Evolutionary conservation across 2,797 vertebrate species (phyloP), one percentile per base, ranked within the genome.

Genomic region (Sphenodon punctatus): DNA sequence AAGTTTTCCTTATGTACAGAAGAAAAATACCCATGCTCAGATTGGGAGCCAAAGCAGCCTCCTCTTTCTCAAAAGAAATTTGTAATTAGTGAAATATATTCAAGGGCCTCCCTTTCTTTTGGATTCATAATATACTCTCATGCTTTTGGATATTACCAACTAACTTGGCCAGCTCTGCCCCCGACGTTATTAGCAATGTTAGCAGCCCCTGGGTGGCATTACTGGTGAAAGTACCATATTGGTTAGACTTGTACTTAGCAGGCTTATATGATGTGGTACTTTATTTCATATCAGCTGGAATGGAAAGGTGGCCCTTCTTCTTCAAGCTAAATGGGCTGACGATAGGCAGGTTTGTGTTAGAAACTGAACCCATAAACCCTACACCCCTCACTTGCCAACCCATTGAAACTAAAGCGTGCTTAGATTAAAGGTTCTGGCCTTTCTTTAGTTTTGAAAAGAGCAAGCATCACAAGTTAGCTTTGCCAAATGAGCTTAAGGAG

Each of bases 401-500:
- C 30, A 36, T 11, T 32, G 58, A 55, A 55, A 27, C 55, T 32
- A 25, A 51, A 27, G 51, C 15, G 49, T n/a, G 27, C 51, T 51
- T 13, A 27, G 25, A 27, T 51, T 51, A 10, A 12, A 78, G n/a
- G 49, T 20, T 2, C 1, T 13, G 19, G n/a, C n/a, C n/a, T n/a
- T n/a, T n/a, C 38, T 58, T 39, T 0, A 0, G 42, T 25, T 9
- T 8, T 70, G 72, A 23, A 51, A 43, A 3, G 59, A 75, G 5
- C 6, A 41, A 68, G 56, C 16, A 68, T 36, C 7, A 56, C 12
- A 42, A 4, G 60, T 59, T 30, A 51, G 10, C n/a, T 46, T 42
- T 83, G 68, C 14, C 27, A 73, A 63, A n/a, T 46, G 75, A 63
- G 34, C 42, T 34, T 68, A 41, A 30, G 8, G 3, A 22, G 13